Conservation (phyloP, 2,797 vertebrate genomes). For the Buphagus erythrorhynchus region DNA sequence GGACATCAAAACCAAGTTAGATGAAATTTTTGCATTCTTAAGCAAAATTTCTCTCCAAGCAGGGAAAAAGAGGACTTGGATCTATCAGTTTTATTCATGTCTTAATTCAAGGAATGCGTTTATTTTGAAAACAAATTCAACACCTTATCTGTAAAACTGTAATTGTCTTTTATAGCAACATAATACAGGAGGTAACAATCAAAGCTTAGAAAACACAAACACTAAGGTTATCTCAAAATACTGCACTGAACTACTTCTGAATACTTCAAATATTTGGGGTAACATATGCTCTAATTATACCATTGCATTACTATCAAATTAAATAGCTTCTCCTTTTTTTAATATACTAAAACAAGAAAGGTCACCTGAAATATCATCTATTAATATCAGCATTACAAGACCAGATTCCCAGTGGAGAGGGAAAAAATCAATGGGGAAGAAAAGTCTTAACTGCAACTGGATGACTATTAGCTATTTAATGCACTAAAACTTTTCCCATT, state of each 20-base stretch:
- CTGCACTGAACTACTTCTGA: conserved; percentile 38
- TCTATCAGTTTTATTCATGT: background rate
- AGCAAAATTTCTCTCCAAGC: background rate
- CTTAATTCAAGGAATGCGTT: background rate
- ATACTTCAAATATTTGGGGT: conserved; percentile 24
- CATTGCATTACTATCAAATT: background rate
- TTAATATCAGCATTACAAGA: conserved; percentile 20
- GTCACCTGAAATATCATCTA: conserved; percentile 8
- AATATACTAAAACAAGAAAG: conserved; percentile 17
- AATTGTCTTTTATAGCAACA: background rate
- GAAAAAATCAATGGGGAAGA: background rate
- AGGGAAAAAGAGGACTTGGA: background rate
- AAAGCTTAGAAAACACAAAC: conserved; percentile 18
- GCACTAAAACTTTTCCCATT: background rate
- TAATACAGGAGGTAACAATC: background rate
- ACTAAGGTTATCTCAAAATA: conserved; percentile 60
- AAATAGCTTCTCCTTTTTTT: background rate
- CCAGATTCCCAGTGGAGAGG: background rate
- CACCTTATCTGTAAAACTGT: background rate
- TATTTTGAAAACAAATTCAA: background rate
- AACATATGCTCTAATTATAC: conserved; percentile 51
- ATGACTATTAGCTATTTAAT: background rate
- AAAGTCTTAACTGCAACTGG: background rate
- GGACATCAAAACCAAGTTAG: background rate
- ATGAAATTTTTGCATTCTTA: background rate